These are phyloP conservation scores for Philopedon plagiatum DNA, from an alignment of 2,888 invertebrate species.

Conservation along the genomic window DNA sequence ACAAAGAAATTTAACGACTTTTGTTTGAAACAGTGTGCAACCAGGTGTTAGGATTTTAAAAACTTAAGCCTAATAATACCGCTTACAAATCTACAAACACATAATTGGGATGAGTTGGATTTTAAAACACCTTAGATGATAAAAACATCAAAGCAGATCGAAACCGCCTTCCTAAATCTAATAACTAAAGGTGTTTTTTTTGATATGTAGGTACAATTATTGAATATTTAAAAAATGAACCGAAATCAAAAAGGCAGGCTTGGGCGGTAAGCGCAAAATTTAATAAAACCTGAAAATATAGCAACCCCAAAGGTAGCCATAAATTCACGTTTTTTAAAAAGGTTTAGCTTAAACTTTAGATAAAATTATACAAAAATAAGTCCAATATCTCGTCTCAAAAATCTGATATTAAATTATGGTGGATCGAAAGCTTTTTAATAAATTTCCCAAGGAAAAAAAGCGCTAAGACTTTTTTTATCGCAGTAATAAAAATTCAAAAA, in stretches of 20 bases:
- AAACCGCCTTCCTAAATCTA: too few species aligned
- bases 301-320: neutral
- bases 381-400: constrained; percentile 12
- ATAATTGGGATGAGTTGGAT: too few species aligned
- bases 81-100: too few species aligned
- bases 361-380: constrained; percentile 15
- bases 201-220: too few species aligned
- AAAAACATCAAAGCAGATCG: too few species aligned
- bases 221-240: neutral
- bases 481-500: constrained; percentile 46
- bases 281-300: constrained; percentile 1
- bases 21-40: too few species aligned
- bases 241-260: neutral
- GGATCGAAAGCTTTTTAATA: constrained; percentile 39
- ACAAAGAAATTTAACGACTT: too few species aligned
- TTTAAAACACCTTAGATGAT: too few species aligned
- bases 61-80: too few species aligned
- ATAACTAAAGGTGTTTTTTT: too few species aligned
- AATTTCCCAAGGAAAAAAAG: constrained; percentile 25
- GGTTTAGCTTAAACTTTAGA: neutral
- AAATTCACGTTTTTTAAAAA: constrained; percentile 1
- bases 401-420: constrained; percentile 28
- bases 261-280: neutral
- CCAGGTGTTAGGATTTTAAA: too few species aligned
- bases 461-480: constrained; percentile 40